Evolutionary conservation across 1,140 invertebrate genomes (phyloP).

Genomic region (Panulirus ornatus): DNA sequence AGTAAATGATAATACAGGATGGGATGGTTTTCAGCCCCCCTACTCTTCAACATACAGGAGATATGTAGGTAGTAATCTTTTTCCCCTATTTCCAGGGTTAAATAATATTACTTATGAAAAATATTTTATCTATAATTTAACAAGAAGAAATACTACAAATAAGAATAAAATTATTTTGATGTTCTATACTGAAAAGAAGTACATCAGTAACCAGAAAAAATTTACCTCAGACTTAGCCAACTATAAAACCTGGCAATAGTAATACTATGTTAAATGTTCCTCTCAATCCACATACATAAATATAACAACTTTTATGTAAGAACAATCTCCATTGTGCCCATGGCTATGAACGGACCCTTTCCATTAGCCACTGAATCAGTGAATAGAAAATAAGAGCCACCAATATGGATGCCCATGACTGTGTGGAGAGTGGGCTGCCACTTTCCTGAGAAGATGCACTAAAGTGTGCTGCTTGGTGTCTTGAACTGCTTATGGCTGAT

Average conservation of each 20-base stretch:
- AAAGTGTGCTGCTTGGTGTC: constrained; percentile 6
- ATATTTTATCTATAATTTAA: neutral
- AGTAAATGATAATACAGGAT: no score
- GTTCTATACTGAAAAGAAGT: neutral
- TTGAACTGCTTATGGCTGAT: constrained; percentile 10
- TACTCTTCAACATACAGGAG: no score
- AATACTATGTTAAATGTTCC: neutral
- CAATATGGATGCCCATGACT: constrained; percentile 64
- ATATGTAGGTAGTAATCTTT: no score
- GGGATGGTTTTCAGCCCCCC: no score
- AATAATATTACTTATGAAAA: no score
- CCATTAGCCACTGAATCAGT: constrained; percentile 62
- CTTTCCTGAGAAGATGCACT: constrained; percentile 3
- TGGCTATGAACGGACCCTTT: constrained; percentile 50
- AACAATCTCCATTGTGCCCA: neutral
- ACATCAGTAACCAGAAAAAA: neutral
- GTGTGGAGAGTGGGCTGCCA: constrained; percentile 20
- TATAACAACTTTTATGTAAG: neutral
- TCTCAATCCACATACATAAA: neutral
- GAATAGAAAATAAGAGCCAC: constrained; percentile 66
- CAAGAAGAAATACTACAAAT: neutral
- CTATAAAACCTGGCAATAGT: neutral
- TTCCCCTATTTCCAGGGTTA: no score
- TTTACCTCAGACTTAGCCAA: neutral
- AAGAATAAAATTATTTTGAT: neutral